phyloP scores from a whole-genome alignment of 2,888 invertebrate genomes.

The Melolontha melolontha region DNA sequence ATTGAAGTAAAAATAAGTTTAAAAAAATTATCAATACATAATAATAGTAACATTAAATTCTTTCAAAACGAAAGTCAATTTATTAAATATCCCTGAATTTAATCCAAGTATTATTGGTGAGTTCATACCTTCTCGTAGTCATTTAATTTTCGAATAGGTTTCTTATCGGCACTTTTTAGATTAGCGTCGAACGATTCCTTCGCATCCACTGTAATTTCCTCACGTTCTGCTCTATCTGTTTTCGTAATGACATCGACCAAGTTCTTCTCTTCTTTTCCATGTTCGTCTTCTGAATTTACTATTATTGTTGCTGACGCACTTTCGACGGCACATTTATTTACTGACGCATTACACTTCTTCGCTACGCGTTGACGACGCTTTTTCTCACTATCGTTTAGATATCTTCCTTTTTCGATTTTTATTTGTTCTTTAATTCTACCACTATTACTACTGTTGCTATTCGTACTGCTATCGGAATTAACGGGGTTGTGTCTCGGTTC shows the following conservation, averaged over 20 bases:
- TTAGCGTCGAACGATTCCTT: slow-evolving; percentile 13
- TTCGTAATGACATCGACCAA: slow-evolving; percentile 3
- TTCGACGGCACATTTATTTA: slow-evolving; percentile 22
- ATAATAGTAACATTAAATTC: no score
- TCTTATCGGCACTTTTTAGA: slow-evolving; percentile 40
- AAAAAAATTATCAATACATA: no score
- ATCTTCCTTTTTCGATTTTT: slow-evolving; percentile 67
- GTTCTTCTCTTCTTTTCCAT: slow-evolving; percentile 27
- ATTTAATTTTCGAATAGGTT: slow-evolving; percentile 41
- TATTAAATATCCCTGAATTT: neutral
- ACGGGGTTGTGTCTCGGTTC: slow-evolving; percentile 48
- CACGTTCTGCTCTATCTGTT: slow-evolving; percentile 17
- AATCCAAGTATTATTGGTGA: slow-evolving; percentile 3
- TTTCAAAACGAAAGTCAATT: no score
- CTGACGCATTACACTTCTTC: slow-evolving; percentile 36
- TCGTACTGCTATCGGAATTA: slow-evolving; percentile 44
- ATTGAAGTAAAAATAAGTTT: no score
- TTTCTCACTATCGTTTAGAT: slow-evolving; percentile 61
- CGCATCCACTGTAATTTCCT: slow-evolving; percentile 37
- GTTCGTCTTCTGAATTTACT: slow-evolving; percentile 43
- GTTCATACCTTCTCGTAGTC: slow-evolving; percentile 48
- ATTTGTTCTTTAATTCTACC: slow-evolving; percentile 50
- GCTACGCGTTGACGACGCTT: slow-evolving; percentile 21
- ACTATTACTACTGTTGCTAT: slow-evolving; percentile 65
- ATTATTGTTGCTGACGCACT: slow-evolving; percentile 16